Evolutionary conservation across 2,888 invertebrate genomes (phyloP).

Genomic region (Lasius fuliginosus): DNA sequence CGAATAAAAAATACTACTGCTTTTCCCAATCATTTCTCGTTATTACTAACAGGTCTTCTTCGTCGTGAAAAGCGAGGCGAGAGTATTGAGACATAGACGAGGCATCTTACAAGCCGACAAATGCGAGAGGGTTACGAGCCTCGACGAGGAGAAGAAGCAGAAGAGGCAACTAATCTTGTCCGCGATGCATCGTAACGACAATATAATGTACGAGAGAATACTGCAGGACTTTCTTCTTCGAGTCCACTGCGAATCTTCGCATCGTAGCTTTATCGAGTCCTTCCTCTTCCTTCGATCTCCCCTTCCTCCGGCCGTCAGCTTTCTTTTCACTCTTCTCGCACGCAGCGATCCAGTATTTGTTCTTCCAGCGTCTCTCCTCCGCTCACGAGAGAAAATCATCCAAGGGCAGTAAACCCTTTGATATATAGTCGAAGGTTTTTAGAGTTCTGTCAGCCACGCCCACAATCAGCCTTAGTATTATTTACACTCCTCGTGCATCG

Average conservation of each 20-base stretch:
- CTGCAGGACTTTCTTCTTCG: conserved; percentile 58
- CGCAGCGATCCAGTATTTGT: conserved; percentile 79
- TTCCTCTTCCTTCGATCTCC: conserved; percentile 63
- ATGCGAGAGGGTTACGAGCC: neutral
- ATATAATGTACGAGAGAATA: conserved; percentile 70
- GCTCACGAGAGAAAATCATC: conserved; percentile 81
- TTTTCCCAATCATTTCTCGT: neutral
- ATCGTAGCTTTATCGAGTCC: conserved; percentile 43
- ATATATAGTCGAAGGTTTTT: conserved; percentile 86
- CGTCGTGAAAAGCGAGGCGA: neutral
- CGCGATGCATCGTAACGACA: conserved; percentile 72
- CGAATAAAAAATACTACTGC: neutral
- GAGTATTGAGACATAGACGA: conserved; percentile 59
- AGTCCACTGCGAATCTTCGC: conserved; percentile 31
- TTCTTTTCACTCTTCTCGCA: conserved; percentile 45
- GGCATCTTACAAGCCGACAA: conserved; percentile 27
- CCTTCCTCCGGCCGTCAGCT: conserved; percentile 48
- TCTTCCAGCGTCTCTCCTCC: conserved; percentile 78
- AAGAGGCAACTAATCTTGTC: conserved; percentile 80
- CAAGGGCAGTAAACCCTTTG: conserved; percentile 86
- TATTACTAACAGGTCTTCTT: neutral
- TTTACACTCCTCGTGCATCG: conserved; percentile 83
- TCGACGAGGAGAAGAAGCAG: conserved; percentile 38
- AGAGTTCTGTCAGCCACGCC: conserved; percentile 86
- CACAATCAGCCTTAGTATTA: conserved; percentile 86